A percentile compares a stretch with the other conserved stretches of the same genome.
Conservation (phyloP, 2,888 invertebrate genomes). For the Lithophane leautieri region DNA sequence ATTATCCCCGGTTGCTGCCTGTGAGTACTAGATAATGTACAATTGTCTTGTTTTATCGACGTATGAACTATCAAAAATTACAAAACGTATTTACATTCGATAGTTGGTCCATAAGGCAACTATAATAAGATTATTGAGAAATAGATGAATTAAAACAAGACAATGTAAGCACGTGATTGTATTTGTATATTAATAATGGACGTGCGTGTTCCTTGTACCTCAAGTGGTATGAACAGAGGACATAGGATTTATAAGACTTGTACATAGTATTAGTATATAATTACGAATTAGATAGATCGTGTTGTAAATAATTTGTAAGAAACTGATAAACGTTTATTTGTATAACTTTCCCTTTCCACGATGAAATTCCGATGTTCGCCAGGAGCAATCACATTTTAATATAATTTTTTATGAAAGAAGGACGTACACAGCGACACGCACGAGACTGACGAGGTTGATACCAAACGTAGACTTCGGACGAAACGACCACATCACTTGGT, state of each 20-base stretch:
- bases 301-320: conserved; percentile 61
- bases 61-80: neutral
- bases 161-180: conserved; percentile 7
- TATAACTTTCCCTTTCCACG: conserved; percentile 38
- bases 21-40: neutral
- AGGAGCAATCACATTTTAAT: conserved; percentile 26
- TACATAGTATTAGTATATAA: conserved; percentile 47
- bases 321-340: conserved; percentile 51
- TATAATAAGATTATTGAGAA: conserved; percentile 7
- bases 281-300: conserved; percentile 55
- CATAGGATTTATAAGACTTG: conserved; percentile 37
- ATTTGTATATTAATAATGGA: conserved; percentile 20
- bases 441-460: neutral
- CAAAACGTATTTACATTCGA: neutral
- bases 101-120: conserved; percentile 33
- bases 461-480: too few species aligned
- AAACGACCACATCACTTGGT: neutral
- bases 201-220: conserved; percentile 4
- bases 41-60: neutral
- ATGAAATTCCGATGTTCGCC: conserved; percentile 23
- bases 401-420: conserved; percentile 12
- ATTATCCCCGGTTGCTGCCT: neutral
- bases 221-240: neutral
- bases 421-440: neutral
- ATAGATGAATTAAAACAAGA: conserved; percentile 16